phyloP scores from a whole-genome alignment of 1,140 invertebrate species.

The Spodoptera frugiperda region DNA sequence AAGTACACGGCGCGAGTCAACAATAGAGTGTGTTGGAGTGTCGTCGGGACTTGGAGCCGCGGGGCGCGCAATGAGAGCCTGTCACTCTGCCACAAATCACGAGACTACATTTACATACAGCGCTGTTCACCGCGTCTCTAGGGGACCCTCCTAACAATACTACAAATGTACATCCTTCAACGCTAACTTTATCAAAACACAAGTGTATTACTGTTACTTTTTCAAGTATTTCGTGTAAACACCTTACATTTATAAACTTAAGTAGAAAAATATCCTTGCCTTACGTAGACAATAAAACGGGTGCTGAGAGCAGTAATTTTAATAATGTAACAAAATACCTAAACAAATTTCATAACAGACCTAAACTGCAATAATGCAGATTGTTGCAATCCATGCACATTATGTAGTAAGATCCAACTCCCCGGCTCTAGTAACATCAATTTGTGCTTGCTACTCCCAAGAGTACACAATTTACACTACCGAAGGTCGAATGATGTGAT shows the following conservation, averaged over 20 bases:
- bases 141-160: conserved; percentile 52
- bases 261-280: too few species aligned
- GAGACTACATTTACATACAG: conserved; percentile 55
- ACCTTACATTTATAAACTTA: too few species aligned
- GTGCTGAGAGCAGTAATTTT: too few species aligned
- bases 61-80: conserved; percentile 62
- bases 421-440: not conserved
- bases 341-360: too few species aligned
- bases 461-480: conserved; percentile 34
- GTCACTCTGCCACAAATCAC: conserved; percentile 67
- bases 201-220: not conserved
- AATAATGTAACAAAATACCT: too few species aligned
- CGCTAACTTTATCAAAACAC: conserved; percentile 34
- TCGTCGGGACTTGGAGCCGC: conserved; percentile 50
- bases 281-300: too few species aligned
- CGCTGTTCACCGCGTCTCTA: conserved; percentile 51
- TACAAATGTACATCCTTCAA: conserved; percentile 52
- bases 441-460: conserved; percentile 11
- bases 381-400: not conserved
- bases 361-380: too few species aligned
- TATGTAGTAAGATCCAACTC: not conserved
- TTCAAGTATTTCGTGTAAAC: too few species aligned
- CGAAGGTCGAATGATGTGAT: conserved; percentile 42
- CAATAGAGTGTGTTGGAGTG: conserved; percentile 57
- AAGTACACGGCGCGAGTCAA: conserved; percentile 50